Percentiles rank a stretch among this genome's conserved stretches.
Evolutionary conservation across 2,797 vertebrate genomes (phyloP).

Genomic region (Hephaestus fuliginosus): DNA sequence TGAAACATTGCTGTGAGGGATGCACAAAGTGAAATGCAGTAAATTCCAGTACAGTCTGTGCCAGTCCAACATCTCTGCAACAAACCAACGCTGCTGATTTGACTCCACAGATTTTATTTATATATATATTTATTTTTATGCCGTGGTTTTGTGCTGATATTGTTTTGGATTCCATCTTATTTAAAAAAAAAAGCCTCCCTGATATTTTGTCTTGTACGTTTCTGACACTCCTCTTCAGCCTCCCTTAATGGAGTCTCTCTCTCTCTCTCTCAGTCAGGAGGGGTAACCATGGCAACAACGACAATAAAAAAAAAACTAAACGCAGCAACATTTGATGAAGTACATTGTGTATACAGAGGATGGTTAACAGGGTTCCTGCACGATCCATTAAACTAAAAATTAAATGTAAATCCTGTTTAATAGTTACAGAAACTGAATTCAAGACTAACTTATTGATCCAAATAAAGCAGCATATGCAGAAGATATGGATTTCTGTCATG

Average conservation of each 20-base stretch:
- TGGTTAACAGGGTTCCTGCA: conserved; percentile 8
- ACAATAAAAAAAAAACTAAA: conserved; percentile 17
- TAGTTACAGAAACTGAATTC: background rate
- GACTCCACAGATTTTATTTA: background rate
- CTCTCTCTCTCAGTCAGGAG: conserved; percentile 15
- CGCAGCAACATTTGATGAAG: conserved; percentile 24
- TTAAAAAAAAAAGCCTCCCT: background rate
- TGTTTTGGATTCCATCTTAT: background rate
- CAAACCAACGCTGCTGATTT: background rate
- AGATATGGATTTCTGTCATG: background rate
- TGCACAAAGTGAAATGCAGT: background rate
- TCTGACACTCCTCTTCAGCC: conserved; percentile 4
- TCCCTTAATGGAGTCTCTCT: conserved; percentile 3
- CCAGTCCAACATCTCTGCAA: background rate
- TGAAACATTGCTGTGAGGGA: background rate
- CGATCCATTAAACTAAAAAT: conserved; percentile 14
- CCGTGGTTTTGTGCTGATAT: background rate
- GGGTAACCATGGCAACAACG: conserved; percentile 71
- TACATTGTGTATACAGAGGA: background rate
- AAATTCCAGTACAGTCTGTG: background rate
- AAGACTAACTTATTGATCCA: background rate
- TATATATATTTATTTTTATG: no score
- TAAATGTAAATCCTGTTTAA: conserved; percentile 8
- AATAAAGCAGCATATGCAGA: background rate
- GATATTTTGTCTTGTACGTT: background rate